Base-by-base conservation (phyloP, 2,888 invertebrate species). In the Acanthosepion pharaonis region DNA sequence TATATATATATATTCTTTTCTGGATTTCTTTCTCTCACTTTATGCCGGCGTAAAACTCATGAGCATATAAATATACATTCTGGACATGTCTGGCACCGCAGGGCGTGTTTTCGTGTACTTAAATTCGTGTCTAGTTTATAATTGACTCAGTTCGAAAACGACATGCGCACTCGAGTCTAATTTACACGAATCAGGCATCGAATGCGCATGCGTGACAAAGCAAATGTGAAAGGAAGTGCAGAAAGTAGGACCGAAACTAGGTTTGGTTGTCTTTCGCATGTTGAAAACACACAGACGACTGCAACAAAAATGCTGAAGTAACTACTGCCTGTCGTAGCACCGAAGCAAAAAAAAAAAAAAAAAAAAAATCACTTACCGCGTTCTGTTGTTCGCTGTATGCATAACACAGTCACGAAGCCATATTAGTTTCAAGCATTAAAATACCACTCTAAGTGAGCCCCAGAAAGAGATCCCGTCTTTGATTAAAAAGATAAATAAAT, bases 111-210 rank as follows among this genome's bases (percentile, higher is more conserved):
- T 78, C 78, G 78, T 78, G 78, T 78, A 15, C n/a, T n/a, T 78
- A 78, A 78, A 78, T 78, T 78, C 78, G 78, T 78, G 78, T 78
- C 78, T 78, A 78, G 78, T 78, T n/a, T 78, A 78, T 78, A 78
- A 78, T 78, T 78, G 78, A 78, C 78, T 78, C 78, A n/a, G 11
- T 78, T 78, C 78, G n/a, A 78, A 78, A 78, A 78, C 78, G 78
- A 33, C 78, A 78, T 78, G 78, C 78, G 78, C 78, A n/a, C 78
- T n/a, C n/a, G 78, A 78, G 78, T 78, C 78, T n/a, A 78, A n/a
- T 78, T 78, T 78, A 78, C 78, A 78, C 78, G 78, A 78, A 33
- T 78, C 78, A 78, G n/a, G 78, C 33, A n/a, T 78, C 78, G 78
- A 78, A 78, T 78, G n/a, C 78, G 78, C 78, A 78, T 78, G 78